Evolutionary conservation across 2,888 invertebrate genomes (phyloP), one percentile per base, ranked within the genome.

Genomic region (Eupithecia vulgata): DNA sequence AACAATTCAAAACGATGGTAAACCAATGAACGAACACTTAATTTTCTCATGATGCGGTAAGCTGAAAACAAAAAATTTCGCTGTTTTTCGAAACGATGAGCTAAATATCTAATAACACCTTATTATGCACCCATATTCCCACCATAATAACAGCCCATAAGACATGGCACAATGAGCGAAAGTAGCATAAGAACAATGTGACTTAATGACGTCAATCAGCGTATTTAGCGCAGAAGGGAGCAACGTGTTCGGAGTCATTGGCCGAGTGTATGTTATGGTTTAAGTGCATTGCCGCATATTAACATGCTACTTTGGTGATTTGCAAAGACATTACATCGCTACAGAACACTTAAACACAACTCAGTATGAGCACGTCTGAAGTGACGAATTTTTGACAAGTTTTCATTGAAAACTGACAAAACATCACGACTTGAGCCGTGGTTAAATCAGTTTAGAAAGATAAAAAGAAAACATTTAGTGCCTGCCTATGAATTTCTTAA

Each of bases 181-280:
- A 77, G 78, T 75, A 65, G 70, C 66, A 48, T 45, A 78, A 69
- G 73, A 77, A 79, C 78, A 79, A 79, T 77, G 72, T 68, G 65
- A 75, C 71, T 17, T 72, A 71, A 72, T 80, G 79, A 80, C 80
- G 80, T 79, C 80, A 77, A 76, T 74, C 30, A 17, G 64, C 10
- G 45, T 68, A 75, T 75, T 75, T 75, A 70, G 75, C 66, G 62
- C 62, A 64, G 62, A n/a, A 64, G 72, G 70, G 64, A 57, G 72
- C 74, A 74, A 75, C 64, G 72, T 72, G 72, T 68, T 72, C 35
- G 57, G 59, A 72, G 75, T 75, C 75, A 72, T 72, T 70, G 70
- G 45, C 68, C 75, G 52, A 59, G 45, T 25, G 59, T 37, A 30
- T 64, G 35, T 69, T 71, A 57, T 74, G 65, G 17, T 65, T 65